Evolutionary conservation across 2,113 vertebrate species (phyloP).

Genomic region (Uria aalge): DNA sequence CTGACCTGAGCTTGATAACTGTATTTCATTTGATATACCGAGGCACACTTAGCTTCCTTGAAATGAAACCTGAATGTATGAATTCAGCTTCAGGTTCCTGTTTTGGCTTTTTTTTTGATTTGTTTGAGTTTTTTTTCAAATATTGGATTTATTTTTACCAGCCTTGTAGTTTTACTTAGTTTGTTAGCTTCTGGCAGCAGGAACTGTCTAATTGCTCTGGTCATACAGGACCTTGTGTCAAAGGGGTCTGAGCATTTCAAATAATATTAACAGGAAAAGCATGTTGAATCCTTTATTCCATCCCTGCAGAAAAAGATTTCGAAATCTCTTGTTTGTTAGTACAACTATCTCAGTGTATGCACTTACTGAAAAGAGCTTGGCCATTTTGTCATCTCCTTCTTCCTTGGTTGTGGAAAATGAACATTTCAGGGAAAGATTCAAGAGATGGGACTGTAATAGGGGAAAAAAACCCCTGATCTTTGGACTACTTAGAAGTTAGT

Average conservation of each 20-base stretch:
- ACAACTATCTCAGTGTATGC: background rate
- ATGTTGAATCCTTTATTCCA: constrained; percentile 23
- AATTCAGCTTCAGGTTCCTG: background rate
- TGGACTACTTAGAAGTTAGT: background rate
- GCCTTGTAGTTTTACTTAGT: background rate
- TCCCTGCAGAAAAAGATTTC: constrained; percentile 9
- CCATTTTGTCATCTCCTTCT: background rate
- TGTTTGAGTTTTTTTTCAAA: background rate
- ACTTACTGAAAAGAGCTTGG: background rate
- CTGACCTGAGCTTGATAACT: background rate
- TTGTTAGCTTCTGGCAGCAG: background rate
- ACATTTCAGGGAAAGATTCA: background rate
- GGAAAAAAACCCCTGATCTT: background rate
- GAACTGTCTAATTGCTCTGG: background rate
- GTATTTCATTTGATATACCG: background rate
- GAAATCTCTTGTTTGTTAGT: constrained; percentile 21
- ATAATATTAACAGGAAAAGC: constrained; percentile 28
- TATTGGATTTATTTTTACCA: background rate
- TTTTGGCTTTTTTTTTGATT: background rate
- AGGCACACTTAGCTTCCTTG: background rate
- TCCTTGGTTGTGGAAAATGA: background rate
- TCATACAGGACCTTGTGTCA: background rate
- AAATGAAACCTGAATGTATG: background rate
- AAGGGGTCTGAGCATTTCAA: background rate
- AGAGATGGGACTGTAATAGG: background rate